Percentiles rank a stretch among this genome's conserved stretches.
Conservation (phyloP, 2,797 vertebrate genomes). For the Myotis vivesi region DNA sequence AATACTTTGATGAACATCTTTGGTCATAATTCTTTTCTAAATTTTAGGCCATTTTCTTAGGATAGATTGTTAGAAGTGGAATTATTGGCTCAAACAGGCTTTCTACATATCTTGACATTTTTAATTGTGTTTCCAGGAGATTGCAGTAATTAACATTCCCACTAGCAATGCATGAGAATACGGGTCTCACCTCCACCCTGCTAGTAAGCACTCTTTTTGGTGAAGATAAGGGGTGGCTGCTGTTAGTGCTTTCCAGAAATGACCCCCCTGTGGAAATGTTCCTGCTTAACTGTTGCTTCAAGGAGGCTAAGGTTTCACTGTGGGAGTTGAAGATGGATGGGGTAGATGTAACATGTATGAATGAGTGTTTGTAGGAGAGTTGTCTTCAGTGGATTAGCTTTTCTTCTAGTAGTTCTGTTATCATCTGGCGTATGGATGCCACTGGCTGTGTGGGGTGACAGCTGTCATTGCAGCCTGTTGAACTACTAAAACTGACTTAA, state of each 20-base stretch:
- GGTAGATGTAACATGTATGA: neutral
- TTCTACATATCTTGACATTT: neutral
- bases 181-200: neutral
- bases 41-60: slow-evolving; percentile 24
- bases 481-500: neutral
- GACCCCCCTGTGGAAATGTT: neutral
- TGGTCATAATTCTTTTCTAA: neutral
- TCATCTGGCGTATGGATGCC: neutral
- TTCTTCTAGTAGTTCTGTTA: neutral
- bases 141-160: neutral
- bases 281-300: neutral
- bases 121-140: neutral
- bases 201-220: neutral
- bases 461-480: neutral
- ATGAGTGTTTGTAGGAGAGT: neutral
- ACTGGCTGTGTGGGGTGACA: neutral
- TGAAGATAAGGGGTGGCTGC: neutral
- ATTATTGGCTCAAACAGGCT: neutral
- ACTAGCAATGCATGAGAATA: neutral
- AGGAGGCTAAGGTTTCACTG: neutral
- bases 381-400: neutral
- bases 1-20: neutral
- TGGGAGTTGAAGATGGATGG: neutral
- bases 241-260: neutral
- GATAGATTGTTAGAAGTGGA: neutral